Conservation (phyloP, 2,113 vertebrate genomes). For the Baryphthengus martii region DNA sequence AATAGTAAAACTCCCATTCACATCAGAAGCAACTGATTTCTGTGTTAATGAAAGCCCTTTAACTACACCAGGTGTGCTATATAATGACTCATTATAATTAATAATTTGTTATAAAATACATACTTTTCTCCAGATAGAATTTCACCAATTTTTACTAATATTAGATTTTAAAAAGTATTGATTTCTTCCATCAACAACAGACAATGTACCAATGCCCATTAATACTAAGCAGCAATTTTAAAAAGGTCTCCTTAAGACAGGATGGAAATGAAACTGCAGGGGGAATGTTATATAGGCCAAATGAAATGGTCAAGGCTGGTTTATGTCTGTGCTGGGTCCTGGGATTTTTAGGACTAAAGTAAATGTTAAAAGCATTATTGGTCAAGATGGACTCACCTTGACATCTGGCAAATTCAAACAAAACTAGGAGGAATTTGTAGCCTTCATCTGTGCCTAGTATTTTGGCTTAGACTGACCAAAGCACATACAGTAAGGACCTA, state of each 20-base stretch:
- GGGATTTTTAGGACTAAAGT: not conserved
- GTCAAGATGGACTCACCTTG: not conserved
- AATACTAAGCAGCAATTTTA: not conserved
- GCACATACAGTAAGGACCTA: not conserved
- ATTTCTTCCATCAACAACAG: not conserved
- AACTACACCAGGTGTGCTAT: not conserved
- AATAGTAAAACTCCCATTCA: not conserved
- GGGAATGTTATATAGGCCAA: not conserved
- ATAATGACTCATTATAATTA: not conserved
- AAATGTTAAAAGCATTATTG: not conserved
- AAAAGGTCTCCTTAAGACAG: not conserved
- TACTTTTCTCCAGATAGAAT: not conserved
- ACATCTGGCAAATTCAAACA: not conserved
- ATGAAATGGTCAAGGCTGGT: not conserved
- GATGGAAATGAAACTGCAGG: not conserved
- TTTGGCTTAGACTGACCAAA: not conserved
- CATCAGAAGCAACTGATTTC: not conserved
- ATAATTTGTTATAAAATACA: not conserved
- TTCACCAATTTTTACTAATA: not conserved
- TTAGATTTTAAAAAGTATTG: not conserved
- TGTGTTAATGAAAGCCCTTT: not conserved
- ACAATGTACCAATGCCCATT: not conserved
- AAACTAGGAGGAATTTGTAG: not conserved
- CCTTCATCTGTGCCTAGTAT: not conserved
- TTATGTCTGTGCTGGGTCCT: not conserved